Evolutionary conservation across 2,797 vertebrate genomes (phyloP), one percentile per base, ranked within the genome.

Genomic region (Chanos chanos): DNA sequence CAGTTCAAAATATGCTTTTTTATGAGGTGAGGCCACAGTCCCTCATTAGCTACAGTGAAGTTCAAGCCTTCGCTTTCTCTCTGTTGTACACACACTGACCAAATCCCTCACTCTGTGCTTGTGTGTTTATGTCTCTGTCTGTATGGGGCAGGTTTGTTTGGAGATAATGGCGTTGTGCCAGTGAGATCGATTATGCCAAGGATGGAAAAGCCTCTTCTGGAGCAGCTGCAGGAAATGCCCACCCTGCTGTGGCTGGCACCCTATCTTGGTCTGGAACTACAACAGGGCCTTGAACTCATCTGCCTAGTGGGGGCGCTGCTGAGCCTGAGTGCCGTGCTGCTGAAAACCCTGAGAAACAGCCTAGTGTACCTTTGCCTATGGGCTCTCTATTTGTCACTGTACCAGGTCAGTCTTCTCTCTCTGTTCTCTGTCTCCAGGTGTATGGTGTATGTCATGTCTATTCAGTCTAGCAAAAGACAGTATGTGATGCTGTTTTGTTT

Each of bases 201-300:
- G n/a, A 77, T 71, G 0, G 85, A 86, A 43, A 83, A 78, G 31
- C 73, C 84, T 3, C 74, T 87, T 12, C 83, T 84, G 85, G 84
- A 88, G 61, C 88, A 86, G 62, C 66, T 91, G 3, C 73, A 64
- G 70, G 87, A 85, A 30, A 45, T 61, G 0, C 90, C 91, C 2
- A 90, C 90, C 0, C 72, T 94, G 12, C 74, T 93, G 27, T 91
- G 89, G 89, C 72, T 92, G 3, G 66, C 81, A 0, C 88, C 89
- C 0, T 67, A 5, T 0, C 59, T 91, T 39, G 89, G 89, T 3
- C 74, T 93, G 71, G 85, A 86, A 19, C 49, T 88, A 0, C 87
- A 89, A 18, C 85, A 87, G 70, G 79, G 81, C 30, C 79, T 93
- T 83, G 92, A 93, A 79, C 76, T 92, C 37, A 80, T 92, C 15